Evolutionary conservation across 1,140 invertebrate species (phyloP).

Genomic region (Neotoxoptera formosana): DNA sequence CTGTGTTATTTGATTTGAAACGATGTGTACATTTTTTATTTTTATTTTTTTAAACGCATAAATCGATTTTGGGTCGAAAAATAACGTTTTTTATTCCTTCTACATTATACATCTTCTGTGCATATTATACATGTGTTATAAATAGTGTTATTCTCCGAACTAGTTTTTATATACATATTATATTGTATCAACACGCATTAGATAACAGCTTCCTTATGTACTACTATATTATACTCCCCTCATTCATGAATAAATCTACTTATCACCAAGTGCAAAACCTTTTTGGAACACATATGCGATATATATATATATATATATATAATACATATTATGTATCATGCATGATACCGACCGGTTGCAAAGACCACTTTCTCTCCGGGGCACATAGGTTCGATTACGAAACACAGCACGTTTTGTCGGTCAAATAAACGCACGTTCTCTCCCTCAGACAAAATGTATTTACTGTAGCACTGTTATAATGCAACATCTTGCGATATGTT

Average conservation of each 20-base stretch:
- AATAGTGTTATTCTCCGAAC: background rate
- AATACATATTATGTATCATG: background rate
- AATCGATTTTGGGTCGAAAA: background rate
- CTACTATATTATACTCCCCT: background rate
- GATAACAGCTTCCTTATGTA: constrained; percentile 17
- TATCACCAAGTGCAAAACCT: constrained; percentile 13
- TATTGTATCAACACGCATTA: constrained; percentile 4
- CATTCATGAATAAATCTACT: constrained; percentile 1
- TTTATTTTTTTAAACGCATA: background rate
- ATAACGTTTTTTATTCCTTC: background rate
- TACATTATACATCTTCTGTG: background rate
- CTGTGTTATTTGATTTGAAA: background rate
- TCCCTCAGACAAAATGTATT: background rate
- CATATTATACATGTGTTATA: background rate
- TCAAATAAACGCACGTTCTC: constrained; percentile 38
- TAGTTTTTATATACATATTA: background rate
- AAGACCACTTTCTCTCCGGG: constrained; percentile 54
- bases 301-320: background rate
- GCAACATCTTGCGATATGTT: background rate
- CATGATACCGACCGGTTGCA: constrained; percentile 34
- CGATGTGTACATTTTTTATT: background rate
- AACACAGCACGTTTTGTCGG: constrained; percentile 47
- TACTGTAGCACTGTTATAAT: background rate
- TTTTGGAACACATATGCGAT: background rate
- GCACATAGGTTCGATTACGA: constrained; percentile 45